Evolutionary conservation across 1,140 invertebrate species (phyloP).

Genomic region (Scaptomyza graminum): DNA sequence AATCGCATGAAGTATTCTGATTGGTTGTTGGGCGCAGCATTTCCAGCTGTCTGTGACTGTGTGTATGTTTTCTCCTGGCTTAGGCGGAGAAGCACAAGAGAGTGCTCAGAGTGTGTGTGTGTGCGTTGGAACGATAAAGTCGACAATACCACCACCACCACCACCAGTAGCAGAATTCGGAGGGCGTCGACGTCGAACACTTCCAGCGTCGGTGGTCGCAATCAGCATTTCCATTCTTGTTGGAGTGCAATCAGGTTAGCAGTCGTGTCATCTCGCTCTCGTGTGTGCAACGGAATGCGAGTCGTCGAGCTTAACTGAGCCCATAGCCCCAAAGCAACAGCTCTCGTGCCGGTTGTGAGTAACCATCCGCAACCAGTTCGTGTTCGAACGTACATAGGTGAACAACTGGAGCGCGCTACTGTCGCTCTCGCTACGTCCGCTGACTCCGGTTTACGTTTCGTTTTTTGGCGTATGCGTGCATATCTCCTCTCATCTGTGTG

Average conservation of each 20-base stretch:
- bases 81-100: slow-evolving; percentile 28
- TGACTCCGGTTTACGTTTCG: slow-evolving; percentile 33
- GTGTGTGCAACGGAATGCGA: slow-evolving; percentile 70
- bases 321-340: slow-evolving; percentile 48
- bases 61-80: too few species aligned
- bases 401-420: slow-evolving; percentile 64
- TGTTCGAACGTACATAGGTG: slow-evolving; percentile 77
- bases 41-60: slow-evolving; percentile 67
- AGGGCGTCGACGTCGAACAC: slow-evolving; percentile 52
- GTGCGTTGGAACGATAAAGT: slow-evolving; percentile 41
- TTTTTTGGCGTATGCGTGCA: slow-evolving; percentile 45
- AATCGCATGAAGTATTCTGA: slow-evolving; percentile 33
- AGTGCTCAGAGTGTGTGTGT: slow-evolving; percentile 8
- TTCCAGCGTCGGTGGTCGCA: slow-evolving; percentile 30
- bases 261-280: slow-evolving; percentile 55
- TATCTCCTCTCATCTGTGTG: slow-evolving; percentile 17
- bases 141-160: slow-evolving; percentile 37
- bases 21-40: slow-evolving; percentile 41
- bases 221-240: slow-evolving; percentile 43
- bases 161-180: slow-evolving; percentile 36
- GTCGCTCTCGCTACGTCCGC: slow-evolving; percentile 29
- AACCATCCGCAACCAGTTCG: slow-evolving; percentile 70
- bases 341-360: slow-evolving; percentile 50
- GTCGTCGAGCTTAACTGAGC: slow-evolving; percentile 20
- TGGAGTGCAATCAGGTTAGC: slow-evolving; percentile 24